Evolutionary conservation across 1,140 invertebrate species (phyloP), one percentile per base, ranked within the genome.

Genomic region (Berghia stephanieae): DNA sequence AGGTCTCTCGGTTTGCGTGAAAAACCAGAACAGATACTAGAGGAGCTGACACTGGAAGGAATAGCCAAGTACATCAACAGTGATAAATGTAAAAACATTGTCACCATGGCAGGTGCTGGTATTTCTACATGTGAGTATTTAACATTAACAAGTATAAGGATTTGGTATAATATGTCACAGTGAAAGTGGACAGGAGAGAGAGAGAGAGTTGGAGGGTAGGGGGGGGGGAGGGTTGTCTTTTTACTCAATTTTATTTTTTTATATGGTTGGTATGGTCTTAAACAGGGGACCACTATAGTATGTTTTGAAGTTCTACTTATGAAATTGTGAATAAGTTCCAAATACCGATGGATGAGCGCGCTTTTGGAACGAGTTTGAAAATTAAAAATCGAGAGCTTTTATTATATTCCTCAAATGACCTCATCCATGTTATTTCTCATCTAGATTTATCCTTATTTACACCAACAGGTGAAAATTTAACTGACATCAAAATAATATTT

Each of bases 91-190:
- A 94, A 86, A 63, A 96, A 96, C 83, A 93, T 98, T 70, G 94
- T 98, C 73, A 96, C 95, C 24, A 93, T 98, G 93, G 94, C 96
- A 79, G 96, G 96, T 74, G 96, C 96, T 82, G 97, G 97, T 72
- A 97, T 98, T 83, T 98, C 96, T 27, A 98, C 96, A 46, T 95
- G 95, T 96, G 92, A 93, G 92, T 93, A 43, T 46, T 76, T 75
- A 24, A 75, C 67, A 42, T 63, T 31, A 52, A 40, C 27, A 71
- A 38, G 8, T 43, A 69, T 42, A 16, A 13, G 40, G 18, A 21
- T 16, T 6, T 18, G 16, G 40, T 18, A 69, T 18, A 34, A 18
- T 42, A 21, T 13, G 34, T 69, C 21, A 24, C n/a, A 49, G 52
- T 60, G 52, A 57, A 36, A 4, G 40, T 2, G 52, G 21, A n/a